These are phyloP conservation scores for Chymomyza amoena DNA, from an alignment of 2,888 invertebrate genomes.

Conservation along the genomic window DNA sequence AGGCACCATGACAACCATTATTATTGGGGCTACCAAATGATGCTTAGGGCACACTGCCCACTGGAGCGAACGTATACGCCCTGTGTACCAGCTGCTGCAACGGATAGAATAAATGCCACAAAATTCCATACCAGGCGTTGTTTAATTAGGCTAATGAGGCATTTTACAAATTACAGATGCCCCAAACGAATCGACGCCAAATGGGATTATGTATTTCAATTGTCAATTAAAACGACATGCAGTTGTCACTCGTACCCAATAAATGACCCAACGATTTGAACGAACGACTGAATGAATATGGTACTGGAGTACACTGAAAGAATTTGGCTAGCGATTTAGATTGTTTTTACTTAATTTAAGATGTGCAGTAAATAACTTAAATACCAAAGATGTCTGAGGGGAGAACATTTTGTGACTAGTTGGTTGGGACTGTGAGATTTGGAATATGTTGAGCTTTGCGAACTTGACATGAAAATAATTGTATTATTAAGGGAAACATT, in stretches of 20 bases:
- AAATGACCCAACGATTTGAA: neutral
- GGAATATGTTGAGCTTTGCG: too few species aligned
- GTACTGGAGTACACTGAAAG: neutral
- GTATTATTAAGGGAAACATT: too few species aligned
- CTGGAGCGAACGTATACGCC: neutral
- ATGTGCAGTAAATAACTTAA: too few species aligned
- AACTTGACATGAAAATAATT: too few species aligned
- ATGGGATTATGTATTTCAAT: constrained; percentile 45
- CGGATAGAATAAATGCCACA: neutral
- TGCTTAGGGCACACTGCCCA: neutral
- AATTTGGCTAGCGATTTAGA: neutral
- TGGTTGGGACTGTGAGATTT: too few species aligned
- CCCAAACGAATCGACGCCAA: constrained; percentile 36
- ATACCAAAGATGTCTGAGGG: too few species aligned
- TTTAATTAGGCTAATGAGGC: constrained; percentile 26
- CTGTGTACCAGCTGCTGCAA: neutral
- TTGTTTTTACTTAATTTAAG: too few species aligned
- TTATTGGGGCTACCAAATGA: neutral
- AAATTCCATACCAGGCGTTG: neutral
- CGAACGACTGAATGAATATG: neutral
- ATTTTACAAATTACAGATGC: constrained; percentile 44
- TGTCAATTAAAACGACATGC: constrained; percentile 48
- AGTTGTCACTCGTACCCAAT: constrained; percentile 6
- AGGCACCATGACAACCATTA: neutral
- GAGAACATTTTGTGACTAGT: too few species aligned